Evolutionary conservation across 2,113 vertebrate species (phyloP), one percentile per base, ranked within the genome.

Genomic region (Osmerus mordax): DNA sequence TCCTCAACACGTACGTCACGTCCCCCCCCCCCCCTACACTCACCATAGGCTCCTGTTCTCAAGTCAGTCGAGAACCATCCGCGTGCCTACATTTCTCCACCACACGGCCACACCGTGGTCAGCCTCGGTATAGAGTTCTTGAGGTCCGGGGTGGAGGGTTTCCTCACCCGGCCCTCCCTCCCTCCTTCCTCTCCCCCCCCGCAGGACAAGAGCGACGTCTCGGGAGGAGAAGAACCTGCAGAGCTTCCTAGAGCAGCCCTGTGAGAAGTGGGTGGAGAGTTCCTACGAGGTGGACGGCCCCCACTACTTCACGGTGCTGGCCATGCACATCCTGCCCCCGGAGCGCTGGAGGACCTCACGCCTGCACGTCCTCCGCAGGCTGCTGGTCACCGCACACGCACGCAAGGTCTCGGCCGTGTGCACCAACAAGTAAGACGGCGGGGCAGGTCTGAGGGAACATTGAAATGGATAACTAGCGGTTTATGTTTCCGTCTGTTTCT

Each of bases 161-260:
- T 66, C 28, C 28, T 58, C 4, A 15, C 55, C 51, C 51, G 9
- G 29, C 53, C 36, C 29, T 28, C 58, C 3, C 62, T 0, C 28
- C 51, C 3, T 28, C 25, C 36, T 2, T 28, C 56, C 21, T 18
- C 16, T 16, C 58, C 68, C 54, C 2, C 58, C 68, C 54, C 2
- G 54, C 85, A 99, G 97, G 41, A 99, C 97, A 29, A 94, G 97
- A 74, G 96, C 97, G 0, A 98, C 96, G 0, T 98, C 96, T 2
- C 92, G 97, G 23, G 97, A 99, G 82, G 97, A 99, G 84, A 99
- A 99, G 78, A 98, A 95, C 86, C 91, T 99, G 41, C 97, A 99
- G 89, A 94, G 92, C 84, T 99, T 99, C 86, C 86, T 99, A 90
- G 97, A 99, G 87, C 96, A 98, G 85, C 95, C 95, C 1, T 94